phyloP scores from a whole-genome alignment of 2,797 vertebrate species.

The Cichlasoma orientale region DNA sequence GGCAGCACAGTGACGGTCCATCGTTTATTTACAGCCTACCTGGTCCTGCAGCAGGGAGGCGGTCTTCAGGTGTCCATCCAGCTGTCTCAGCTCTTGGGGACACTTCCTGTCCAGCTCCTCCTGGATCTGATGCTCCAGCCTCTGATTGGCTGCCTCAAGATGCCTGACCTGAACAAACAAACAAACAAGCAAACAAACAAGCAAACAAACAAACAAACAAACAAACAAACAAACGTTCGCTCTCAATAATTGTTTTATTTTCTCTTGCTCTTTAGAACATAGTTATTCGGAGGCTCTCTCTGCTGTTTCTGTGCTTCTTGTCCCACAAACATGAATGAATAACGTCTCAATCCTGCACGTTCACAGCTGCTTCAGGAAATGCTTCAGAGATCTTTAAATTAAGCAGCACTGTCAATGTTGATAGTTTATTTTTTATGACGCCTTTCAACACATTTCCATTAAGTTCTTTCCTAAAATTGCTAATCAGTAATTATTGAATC shows the following conservation, averaged over 20 bases:
- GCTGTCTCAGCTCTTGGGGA: slow-evolving; percentile 8
- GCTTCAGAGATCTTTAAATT: neutral
- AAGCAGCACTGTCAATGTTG: too few species aligned
- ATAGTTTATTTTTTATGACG: too few species aligned
- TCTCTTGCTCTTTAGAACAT: neutral
- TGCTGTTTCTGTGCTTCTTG: too few species aligned
- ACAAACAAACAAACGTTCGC: too few species aligned
- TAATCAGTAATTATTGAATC: too few species aligned
- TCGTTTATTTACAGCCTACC: slow-evolving; percentile 23
- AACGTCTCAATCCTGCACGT: neutral
- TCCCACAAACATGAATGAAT: neutral
- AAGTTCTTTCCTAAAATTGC: too few species aligned
- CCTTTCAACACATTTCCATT: too few species aligned
- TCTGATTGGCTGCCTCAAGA: slow-evolving; percentile 80
- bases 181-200: neutral
- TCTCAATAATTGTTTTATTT: neutral
- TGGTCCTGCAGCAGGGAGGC: slow-evolving; percentile 32
- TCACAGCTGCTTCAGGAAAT: neutral
- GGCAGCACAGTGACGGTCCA: neutral
- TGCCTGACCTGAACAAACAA: slow-evolving; percentile 38
- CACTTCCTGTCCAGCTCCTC: slow-evolving; percentile 61
- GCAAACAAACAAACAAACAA: too few species aligned
- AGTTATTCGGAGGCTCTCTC: neutral
- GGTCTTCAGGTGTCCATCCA: slow-evolving; percentile 26
- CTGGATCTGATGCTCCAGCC: slow-evolving; percentile 81